Evolutionary conservation across 2,113 vertebrate genomes (phyloP).

Genomic region (Lasiurus borealis): DNA sequence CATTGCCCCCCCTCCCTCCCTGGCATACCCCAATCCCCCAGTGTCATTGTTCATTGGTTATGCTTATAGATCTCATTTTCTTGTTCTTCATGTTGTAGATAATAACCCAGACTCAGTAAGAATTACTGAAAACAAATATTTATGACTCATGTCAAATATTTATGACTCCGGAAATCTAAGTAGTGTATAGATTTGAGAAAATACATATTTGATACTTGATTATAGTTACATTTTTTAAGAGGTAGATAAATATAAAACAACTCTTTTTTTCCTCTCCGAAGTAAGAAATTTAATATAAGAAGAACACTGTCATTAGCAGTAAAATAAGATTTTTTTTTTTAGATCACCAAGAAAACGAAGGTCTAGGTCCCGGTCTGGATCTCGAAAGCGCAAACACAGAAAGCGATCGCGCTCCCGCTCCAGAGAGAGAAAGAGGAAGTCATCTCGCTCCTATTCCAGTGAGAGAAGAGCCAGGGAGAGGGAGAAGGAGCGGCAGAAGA

Average conservation of each 20-base stretch:
- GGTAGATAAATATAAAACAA: neutral
- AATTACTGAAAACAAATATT: neutral
- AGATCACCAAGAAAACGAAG: constrained; percentile 97
- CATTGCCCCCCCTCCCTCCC: too few species aligned
- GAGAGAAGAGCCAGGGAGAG: constrained; percentile 95
- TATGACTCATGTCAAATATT: neutral
- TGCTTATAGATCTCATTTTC: neutral
- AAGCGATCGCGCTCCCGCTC: constrained; percentile 97
- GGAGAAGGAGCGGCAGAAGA: constrained; percentile 98
- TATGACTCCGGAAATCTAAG: neutral
- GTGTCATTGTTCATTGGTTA: too few species aligned
- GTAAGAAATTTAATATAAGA: neutral
- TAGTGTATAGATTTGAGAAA: neutral
- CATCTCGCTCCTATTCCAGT: constrained; percentile 96
- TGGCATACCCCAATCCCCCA: too few species aligned
- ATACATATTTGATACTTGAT: constrained; percentile 24
- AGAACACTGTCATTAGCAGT: constrained; percentile 7
- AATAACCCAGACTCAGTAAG: neutral
- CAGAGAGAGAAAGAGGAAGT: constrained; percentile 97
- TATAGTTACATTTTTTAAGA: neutral
- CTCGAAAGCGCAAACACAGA: constrained; percentile 97
- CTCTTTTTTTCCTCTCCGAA: neutral
- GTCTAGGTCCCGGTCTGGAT: constrained; percentile 97
- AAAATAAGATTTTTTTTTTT: constrained; percentile 54
- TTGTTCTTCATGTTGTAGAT: neutral